These are phyloP conservation scores for Sturnira hondurensis DNA, from an alignment of 2,113 vertebrate genomes.

Conservation along the genomic window DNA sequence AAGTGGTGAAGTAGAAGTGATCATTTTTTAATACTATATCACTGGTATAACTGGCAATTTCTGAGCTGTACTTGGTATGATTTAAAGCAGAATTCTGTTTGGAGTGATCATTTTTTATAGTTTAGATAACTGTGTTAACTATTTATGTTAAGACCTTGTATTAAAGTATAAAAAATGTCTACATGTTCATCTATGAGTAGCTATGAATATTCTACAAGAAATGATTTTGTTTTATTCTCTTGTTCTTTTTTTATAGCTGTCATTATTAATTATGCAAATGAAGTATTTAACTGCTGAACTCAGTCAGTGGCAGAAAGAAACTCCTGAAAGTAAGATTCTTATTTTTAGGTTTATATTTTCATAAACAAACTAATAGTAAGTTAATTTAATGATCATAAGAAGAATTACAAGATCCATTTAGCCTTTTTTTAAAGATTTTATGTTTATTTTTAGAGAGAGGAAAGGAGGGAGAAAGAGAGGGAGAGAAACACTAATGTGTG, in stretches of 20 bases:
- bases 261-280: slow-evolving; percentile 61
- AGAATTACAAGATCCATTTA: slow-evolving; percentile 26
- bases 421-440: not conserved
- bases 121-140: not conserved
- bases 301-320: slow-evolving; percentile 67
- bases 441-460: no score
- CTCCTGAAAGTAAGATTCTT: slow-evolving; percentile 80
- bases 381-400: slow-evolving; percentile 28
- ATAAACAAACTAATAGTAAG: not conserved
- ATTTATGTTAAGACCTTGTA: not conserved
- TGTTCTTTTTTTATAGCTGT: slow-evolving; percentile 70
- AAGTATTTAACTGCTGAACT: slow-evolving; percentile 72
- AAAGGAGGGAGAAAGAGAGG: no score
- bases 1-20: slow-evolving; percentile 9
- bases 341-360: slow-evolving; percentile 30
- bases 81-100: slow-evolving; percentile 32
- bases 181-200: not conserved
- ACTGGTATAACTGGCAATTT: not conserved
- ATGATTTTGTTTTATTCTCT: slow-evolving; percentile 40
- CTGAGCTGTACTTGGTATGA: not conserved
- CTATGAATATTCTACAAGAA: slow-evolving; percentile 22
- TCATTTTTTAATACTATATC: slow-evolving; percentile 13
- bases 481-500: no score
- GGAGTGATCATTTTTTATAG: not conserved
- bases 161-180: slow-evolving; percentile 10